Conservation (phyloP, 2,113 vertebrate species). For the Loxodonta africana region DNA sequence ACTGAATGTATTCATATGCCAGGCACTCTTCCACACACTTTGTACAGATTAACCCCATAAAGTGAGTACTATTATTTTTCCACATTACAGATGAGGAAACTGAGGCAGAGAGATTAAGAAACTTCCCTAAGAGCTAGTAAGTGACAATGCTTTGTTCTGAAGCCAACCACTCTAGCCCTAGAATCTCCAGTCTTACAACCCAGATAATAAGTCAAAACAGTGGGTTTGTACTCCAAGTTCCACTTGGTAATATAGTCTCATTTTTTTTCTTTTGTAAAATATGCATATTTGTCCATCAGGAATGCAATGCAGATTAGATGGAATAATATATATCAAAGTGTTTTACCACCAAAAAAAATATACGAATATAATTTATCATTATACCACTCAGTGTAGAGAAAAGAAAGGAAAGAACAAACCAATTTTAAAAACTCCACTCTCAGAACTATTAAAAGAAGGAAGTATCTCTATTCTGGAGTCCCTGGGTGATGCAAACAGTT, state of each 20-base stretch:
- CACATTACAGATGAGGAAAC: background rate
- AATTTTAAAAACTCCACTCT: background rate
- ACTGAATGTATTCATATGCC: background rate
- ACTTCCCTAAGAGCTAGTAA: background rate
- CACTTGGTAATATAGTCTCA: background rate
- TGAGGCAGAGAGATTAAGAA: constrained; percentile 25
- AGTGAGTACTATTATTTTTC: background rate
- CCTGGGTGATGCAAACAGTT: background rate
- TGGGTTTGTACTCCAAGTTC: background rate
- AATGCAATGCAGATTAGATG: background rate
- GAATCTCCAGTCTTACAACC: background rate
- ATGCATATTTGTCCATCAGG: background rate
- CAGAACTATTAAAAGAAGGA: background rate
- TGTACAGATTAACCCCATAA: background rate
- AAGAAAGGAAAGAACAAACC: background rate
- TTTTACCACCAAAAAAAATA: background rate
- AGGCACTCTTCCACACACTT: background rate
- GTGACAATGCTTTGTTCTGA: background rate
- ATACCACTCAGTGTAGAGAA: background rate
- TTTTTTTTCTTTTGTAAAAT: background rate
- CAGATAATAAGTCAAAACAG: background rate
- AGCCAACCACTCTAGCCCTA: background rate
- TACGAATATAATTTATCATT: background rate
- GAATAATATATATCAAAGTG: background rate
- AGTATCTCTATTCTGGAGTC: background rate